Percentiles rank a stretch among this genome's conserved stretches.
These are phyloP conservation scores for Hedya salicella DNA, from an alignment of 2,888 invertebrate species.

Conservation along the genomic window DNA sequence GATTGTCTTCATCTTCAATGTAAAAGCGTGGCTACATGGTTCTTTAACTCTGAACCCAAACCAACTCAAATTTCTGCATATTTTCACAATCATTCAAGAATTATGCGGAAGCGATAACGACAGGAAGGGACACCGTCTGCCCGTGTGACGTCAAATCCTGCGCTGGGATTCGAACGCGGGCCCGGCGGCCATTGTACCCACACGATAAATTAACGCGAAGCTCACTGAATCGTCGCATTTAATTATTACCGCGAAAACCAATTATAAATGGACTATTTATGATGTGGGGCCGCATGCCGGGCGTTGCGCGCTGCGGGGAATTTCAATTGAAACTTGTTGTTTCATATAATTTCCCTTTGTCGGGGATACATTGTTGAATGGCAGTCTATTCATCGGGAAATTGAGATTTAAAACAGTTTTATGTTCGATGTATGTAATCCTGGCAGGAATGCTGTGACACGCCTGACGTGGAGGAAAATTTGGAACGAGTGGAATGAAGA, in stretches of 20 bases:
- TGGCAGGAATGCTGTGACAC: background rate
- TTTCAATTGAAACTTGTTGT: background rate
- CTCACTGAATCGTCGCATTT: conserved; percentile 11
- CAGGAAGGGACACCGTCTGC: background rate
- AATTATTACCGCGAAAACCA: conserved; percentile 11
- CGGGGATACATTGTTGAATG: background rate
- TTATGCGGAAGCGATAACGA: background rate
- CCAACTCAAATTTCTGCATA: background rate
- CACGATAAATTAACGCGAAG: background rate
- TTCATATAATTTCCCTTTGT: background rate
- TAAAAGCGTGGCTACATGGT: background rate
- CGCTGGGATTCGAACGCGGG: background rate
- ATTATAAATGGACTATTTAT: conserved; percentile 6
- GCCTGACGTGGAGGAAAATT: no score
- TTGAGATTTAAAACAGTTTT: background rate
- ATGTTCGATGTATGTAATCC: background rate
- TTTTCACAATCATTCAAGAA: background rate
- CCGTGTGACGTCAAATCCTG: background rate
- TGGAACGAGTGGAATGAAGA: no score
- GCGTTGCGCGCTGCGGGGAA: background rate
- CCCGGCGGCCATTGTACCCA: background rate
- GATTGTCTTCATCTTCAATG: no score
- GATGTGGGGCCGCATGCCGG: background rate
- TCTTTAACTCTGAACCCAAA: background rate
- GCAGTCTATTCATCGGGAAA: background rate